Evolutionary conservation across 2,113 vertebrate species (phyloP), one percentile per base, ranked within the genome.

Genomic region (Oreocharis arfaki): DNA sequence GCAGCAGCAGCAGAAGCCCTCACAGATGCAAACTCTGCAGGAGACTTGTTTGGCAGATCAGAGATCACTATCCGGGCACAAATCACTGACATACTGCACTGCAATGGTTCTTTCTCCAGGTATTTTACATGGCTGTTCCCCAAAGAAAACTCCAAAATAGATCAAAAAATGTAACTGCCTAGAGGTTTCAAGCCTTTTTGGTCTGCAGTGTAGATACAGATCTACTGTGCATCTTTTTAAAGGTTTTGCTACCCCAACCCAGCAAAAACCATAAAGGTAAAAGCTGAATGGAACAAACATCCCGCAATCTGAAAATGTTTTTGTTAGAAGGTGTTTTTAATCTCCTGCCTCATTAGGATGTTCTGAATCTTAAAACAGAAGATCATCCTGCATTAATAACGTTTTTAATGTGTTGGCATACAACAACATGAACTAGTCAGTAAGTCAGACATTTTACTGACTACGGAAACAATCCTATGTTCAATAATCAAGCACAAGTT

Each of bases 1-100:
- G 69, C 79, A 75, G 79, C 56, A 92, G 37, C 56, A 92, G 37
- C 79, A 87, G 77, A 79, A 87, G 53, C 52, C 27, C 23, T 74
- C 64, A 68, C 52, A 86, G 87, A 60, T 87, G 88, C 68, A 92
- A 52, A 23, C 84, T 83, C 75, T 42, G 55, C 68, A 78, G 80
- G 88, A 90, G 52, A 26, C 67, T 83, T 55, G n/a, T 68, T 53
- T 84, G 76, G 68, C 83, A 78, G 68, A 81, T 21, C 44, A 84
- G 68, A 81, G 44, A 86, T 50, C 59, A 24, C 42, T 35, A n/a
- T 23, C 33, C 14, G 0, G 60, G 56, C 64, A 80, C 21, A 68
- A 92, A 80, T 49, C 64, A 81, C 49, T 37, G 56, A 28, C 60
- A 77, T 9, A 65, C 20, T 49, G 81, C 56, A 47, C 41, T 18